Evolutionary conservation across 2,113 vertebrate genomes (phyloP).

Genomic region (Nanorana parkeri): DNA sequence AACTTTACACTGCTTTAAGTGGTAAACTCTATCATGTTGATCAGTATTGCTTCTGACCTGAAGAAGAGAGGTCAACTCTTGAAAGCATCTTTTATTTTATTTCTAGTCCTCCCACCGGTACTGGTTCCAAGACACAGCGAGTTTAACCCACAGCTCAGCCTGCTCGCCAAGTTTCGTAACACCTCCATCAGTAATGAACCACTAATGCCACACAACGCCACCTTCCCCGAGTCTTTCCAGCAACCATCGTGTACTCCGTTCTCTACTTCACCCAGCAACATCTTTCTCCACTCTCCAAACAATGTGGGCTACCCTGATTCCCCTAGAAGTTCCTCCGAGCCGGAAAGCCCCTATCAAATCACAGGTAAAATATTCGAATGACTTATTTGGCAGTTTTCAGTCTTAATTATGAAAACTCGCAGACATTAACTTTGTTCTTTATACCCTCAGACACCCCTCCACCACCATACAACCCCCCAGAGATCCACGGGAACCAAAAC

Average conservation of each 20-base stretch:
- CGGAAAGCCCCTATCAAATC: slow-evolving; percentile 87
- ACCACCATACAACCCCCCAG: slow-evolving; percentile 83
- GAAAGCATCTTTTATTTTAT: too few species aligned
- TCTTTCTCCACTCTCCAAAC: slow-evolving; percentile 81
- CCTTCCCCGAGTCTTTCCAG: slow-evolving; percentile 92
- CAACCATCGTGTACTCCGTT: slow-evolving; percentile 79
- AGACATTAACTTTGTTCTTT: not conserved
- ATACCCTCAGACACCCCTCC: slow-evolving; percentile 81
- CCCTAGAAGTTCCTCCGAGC: slow-evolving; percentile 84
- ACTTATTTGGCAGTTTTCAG: not conserved
- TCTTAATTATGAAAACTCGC: not conserved
- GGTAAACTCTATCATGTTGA: too few species aligned
- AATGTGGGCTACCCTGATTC: slow-evolving; percentile 84
- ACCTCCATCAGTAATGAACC: slow-evolving; percentile 91
- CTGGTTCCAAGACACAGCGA: slow-evolving; percentile 96
- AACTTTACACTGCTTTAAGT: too few species aligned
- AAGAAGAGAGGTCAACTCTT: too few species aligned
- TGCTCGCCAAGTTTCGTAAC: slow-evolving; percentile 92
- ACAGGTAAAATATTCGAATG: slow-evolving; percentile 74
- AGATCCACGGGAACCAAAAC: slow-evolving; percentile 77
- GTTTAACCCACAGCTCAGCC: slow-evolving; percentile 96
- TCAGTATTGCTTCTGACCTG: too few species aligned
- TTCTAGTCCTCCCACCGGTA: slow-evolving; percentile 90
- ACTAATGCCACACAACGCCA: slow-evolving; percentile 95
- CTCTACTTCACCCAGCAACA: slow-evolving; percentile 77